These are phyloP conservation scores for Halcyon malimbica DNA, from an alignment of 2,113 vertebrate genomes.

Conservation along the genomic window DNA sequence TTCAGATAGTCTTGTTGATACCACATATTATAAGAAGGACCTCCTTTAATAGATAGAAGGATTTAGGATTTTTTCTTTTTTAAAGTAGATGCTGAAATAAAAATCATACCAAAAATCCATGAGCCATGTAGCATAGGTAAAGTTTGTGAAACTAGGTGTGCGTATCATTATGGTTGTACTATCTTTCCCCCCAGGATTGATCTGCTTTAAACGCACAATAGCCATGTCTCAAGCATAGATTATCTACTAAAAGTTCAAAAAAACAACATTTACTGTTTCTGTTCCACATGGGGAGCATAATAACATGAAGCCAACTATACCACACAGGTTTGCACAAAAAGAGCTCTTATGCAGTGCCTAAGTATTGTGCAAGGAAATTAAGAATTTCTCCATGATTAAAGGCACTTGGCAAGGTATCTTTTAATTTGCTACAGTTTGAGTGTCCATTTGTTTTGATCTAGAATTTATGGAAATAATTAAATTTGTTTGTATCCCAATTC, in stretches of 20 bases:
- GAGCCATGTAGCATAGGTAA: neutral
- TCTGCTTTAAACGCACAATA: neutral
- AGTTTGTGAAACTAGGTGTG: neutral
- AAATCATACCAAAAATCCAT: neutral
- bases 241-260: neutral
- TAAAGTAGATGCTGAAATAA: neutral
- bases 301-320: neutral
- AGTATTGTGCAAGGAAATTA: neutral
- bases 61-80: neutral
- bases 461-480: neutral
- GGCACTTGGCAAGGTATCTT: neutral
- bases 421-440: neutral
- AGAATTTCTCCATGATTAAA: neutral
- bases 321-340: neutral
- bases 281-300: neutral
- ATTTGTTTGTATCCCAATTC: neutral
- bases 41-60: neutral
- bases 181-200: accelerated
- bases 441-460: neutral
- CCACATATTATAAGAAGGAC: neutral
- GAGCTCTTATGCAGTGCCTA: neutral
- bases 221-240: neutral
- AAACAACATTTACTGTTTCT: neutral
- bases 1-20: neutral
- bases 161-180: neutral